Evolutionary conservation across 2,113 vertebrate species (phyloP), one percentile per base, ranked within the genome.

Genomic region (Columba livia): DNA sequence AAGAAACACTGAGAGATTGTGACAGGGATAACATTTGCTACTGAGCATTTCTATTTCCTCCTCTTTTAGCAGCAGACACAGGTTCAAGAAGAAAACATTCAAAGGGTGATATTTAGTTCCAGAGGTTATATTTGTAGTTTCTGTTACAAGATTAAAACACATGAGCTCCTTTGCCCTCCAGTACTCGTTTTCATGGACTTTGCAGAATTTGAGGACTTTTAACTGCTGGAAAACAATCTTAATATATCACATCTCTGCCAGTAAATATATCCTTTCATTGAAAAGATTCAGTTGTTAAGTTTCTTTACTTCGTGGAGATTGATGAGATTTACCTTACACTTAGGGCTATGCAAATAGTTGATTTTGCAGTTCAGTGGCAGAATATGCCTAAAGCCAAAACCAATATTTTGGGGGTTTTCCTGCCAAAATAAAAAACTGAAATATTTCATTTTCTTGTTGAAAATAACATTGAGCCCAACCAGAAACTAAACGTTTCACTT

Each of bases 111-210:
- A 80, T 88, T 94, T 93, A 77, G 75, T 90, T 93, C 92, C 88
- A 88, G 85, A 88, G 70, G 61, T 81, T 93, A 50, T 86, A 79
- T 86, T 75, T 92, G 77, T 88, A 88, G 72, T 88, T 96, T 86
- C 73, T 83, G 15, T 80, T 93, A 86, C 2, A 12, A 94, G 47
- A 85, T 89, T 90, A 72, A 53, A 79, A 48, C 57, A 69, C 28
- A 84, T 56, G 88, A 86, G 32, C 11, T 90, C 38, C 38, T 84
- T 86, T 95, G 61, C 31, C 69, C 60, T 88, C 31, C 53, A 70
- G 15, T 40, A 42, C 56, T 57, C 48, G 57, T 93, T 95, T 95
- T 78, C 79, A 75, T 24, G 23, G 24, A 24, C 57, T 92, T 93
- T 90, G 60, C 60, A 90, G 47, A 91, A 93, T 91, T 20, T 78